phyloP scores from a whole-genome alignment of 2,797 vertebrate genomes.

The Anabas testudineus region DNA sequence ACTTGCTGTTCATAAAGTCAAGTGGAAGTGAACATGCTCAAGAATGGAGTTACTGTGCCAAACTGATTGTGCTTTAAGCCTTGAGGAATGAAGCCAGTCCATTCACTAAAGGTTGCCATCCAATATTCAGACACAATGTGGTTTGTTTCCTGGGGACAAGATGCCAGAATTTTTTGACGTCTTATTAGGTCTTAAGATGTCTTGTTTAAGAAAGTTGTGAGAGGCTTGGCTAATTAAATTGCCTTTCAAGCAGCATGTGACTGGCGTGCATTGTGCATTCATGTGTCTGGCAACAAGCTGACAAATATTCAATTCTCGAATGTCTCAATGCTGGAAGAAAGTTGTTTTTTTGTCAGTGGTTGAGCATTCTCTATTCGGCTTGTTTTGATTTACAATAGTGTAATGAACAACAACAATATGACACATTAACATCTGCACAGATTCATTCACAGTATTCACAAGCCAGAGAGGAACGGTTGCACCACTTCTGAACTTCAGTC shows the following conservation, averaged over 20 bases:
- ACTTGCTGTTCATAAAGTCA: slow-evolving; percentile 24
- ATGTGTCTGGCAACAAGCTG: slow-evolving; percentile 74
- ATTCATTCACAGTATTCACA: background rate
- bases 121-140: slow-evolving; percentile 72
- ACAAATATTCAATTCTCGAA: slow-evolving; percentile 67
- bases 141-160: slow-evolving; percentile 75
- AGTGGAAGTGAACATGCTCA: slow-evolving; percentile 14
- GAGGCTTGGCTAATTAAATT: slow-evolving; percentile 82
- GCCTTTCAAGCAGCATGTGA: slow-evolving; percentile 72
- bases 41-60: slow-evolving; percentile 43
- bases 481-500: slow-evolving; percentile 43
- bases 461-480: slow-evolving; percentile 2
- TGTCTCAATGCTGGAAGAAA: slow-evolving; percentile 58
- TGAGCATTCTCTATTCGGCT: slow-evolving; percentile 22
- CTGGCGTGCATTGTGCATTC: slow-evolving; percentile 73
- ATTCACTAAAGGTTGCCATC: slow-evolving; percentile 59
- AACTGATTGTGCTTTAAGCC: slow-evolving; percentile 54
- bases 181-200: slow-evolving; percentile 79
- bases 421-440: slow-evolving; percentile 8
- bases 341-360: slow-evolving; percentile 25
- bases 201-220: slow-evolving; percentile 73
- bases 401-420: slow-evolving; percentile 10
- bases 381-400: slow-evolving; percentile 36
- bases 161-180: slow-evolving; percentile 77
- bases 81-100: slow-evolving; percentile 46